These are phyloP conservation scores for Andrena trimmerana DNA, from an alignment of 2,888 invertebrate genomes.

Conservation along the genomic window DNA sequence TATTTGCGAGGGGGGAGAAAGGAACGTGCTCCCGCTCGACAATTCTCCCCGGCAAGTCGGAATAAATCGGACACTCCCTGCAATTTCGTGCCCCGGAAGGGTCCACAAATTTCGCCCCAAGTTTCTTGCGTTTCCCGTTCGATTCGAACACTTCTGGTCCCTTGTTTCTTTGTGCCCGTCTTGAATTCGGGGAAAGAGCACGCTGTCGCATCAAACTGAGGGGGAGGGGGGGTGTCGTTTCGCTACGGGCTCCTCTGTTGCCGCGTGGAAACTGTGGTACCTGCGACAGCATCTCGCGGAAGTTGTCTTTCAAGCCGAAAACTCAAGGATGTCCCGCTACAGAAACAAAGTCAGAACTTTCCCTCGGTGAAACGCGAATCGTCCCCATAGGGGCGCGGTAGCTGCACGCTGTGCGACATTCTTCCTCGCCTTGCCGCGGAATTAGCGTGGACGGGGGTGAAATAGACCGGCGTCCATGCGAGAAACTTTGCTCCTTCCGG, in stretches of 20 bases:
- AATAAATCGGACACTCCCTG: constrained; percentile 3
- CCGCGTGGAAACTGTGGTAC: background rate
- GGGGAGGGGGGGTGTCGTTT: background rate
- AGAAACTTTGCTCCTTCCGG: constrained; percentile 73
- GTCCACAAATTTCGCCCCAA: background rate
- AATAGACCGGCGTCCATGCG: constrained; percentile 44
- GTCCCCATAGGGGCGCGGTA: constrained; percentile 28
- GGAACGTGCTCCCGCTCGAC: background rate
- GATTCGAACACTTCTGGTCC: too few species aligned
- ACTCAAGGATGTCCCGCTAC: constrained; percentile 37
- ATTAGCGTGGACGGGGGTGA: constrained; percentile 41
- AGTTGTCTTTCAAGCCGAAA: constrained; percentile 24
- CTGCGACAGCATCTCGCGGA: constrained; percentile 3
- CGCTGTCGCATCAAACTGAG: background rate
- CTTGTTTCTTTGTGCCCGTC: background rate
- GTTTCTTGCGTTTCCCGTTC: background rate
- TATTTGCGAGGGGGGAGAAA: background rate
- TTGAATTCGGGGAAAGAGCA: background rate
- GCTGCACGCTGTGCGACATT: background rate
- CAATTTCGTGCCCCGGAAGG: background rate
- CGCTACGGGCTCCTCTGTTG: background rate
- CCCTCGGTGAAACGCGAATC: constrained; percentile 23
- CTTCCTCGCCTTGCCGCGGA: constrained; percentile 27
- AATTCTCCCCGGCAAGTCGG: background rate
- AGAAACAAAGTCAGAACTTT: constrained; percentile 38